Base-by-base conservation (phyloP, 2,113 vertebrate genomes). In the Barnardius zonarius region DNA sequence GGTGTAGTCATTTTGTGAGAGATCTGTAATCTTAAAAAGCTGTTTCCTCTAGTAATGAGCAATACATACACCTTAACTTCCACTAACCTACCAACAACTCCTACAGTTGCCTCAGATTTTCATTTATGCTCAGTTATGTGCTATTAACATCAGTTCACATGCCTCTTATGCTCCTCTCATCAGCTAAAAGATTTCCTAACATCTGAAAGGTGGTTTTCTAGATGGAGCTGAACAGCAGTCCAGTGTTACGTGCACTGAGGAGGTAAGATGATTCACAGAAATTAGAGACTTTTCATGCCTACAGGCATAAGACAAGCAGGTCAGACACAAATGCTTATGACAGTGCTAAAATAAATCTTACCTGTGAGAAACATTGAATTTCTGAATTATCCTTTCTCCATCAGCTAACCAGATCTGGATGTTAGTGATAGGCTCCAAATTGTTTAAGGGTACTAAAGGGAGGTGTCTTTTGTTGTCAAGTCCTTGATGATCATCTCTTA, bases 331-430 rank as follows among this genome's bases (percentile, higher is more conserved):
- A 78, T 19, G 54, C 4, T 33, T 5, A 13, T 4, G 24, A 72
- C 15, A 73, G 14, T 25, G 67, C 23, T 73, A 82, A 83, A 69
- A 62, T 13, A 59, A 41, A 54, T 46, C 98, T 94, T 95, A 99
- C 99, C 99, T 98, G 94, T 99, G 99, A 72, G 98, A 99, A 96
- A 98, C 93, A 91, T 99, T 99, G 94, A 99, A 99, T 96, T 98
- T 99, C 97, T 99, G 99, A 91, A 99, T 97, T 80, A 99, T 97
- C 92, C 99, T 98, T 88, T 98, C 98, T 90, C 99, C 99, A n/a
- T 99, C 98, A 44, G 98, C 98, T 97, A 99, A 97, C 99, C 99
- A 99, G 91, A 99, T 99, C 98, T 99, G 99, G 92, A 99, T 84
- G 31, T 97, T 99, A 90, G 99, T 99, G 82, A 98, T 86, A 13